phyloP scores from a whole-genome alignment of 23 tunicate species.

The Aplidium turbinatum region DNA sequence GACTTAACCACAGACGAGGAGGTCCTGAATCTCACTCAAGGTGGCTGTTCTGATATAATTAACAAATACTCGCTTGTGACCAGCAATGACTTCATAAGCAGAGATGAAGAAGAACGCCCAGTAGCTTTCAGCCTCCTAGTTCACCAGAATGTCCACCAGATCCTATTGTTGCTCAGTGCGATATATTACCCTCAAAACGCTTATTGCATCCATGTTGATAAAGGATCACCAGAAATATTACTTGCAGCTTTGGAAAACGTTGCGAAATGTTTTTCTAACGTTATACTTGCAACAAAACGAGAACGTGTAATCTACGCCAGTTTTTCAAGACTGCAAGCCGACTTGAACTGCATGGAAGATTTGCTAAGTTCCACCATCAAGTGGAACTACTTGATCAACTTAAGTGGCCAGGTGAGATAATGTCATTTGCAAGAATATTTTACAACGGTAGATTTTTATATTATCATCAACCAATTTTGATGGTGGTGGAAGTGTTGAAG shows the following conservation, averaged over 20 bases:
- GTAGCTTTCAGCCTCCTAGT: conserved; percentile 62
- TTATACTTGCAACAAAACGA: conserved; percentile 34
- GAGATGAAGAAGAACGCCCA: conserved; percentile 42
- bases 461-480: too few relatives aligned
- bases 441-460: too few relatives aligned
- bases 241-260: conserved; percentile 14
- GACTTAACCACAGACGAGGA: conserved; percentile 6
- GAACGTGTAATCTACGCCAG: conserved; percentile 57
- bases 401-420: conserved; percentile 84
- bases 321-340: conserved; percentile 61
- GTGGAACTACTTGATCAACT: conserved; percentile 72
- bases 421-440: too few relatives aligned
- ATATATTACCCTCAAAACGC: conserved; percentile 66
- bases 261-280: conserved; percentile 61
- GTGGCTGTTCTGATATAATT: conserved; percentile 22
- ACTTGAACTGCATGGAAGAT: conserved; percentile 75
- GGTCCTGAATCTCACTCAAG: not conserved
- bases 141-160: conserved; percentile 46
- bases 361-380: conserved; percentile 18
- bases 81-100: not conserved
- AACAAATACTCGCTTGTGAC: conserved; percentile 3
- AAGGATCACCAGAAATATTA: conserved; percentile 7
- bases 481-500: too few relatives aligned
- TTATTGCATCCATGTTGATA: conserved; percentile 74
- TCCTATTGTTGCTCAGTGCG: conserved; percentile 51